Conservation (phyloP, 2,888 invertebrate species). For the Megamerina dolium region DNA sequence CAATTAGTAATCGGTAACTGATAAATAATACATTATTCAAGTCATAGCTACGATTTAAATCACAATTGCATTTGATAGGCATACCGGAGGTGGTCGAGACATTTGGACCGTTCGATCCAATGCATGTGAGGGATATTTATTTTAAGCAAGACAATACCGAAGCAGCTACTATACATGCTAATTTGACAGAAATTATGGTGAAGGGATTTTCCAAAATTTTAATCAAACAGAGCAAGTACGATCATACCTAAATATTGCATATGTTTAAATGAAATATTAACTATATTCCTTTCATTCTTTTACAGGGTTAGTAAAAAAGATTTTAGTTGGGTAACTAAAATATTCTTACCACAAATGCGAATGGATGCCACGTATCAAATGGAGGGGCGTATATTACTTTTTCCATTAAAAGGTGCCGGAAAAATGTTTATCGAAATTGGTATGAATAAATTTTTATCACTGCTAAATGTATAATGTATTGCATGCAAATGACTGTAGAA, state of each 20-base stretch:
- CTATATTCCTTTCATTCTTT: background rate
- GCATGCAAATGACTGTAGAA: no score
- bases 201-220: constrained; percentile 60
- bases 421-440: constrained; percentile 66
- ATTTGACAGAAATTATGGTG: constrained; percentile 59
- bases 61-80: constrained; percentile 16
- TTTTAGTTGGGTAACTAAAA: constrained; percentile 62
- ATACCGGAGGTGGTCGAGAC: constrained; percentile 41
- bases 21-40: background rate
- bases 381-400: constrained; percentile 60
- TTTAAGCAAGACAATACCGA: constrained; percentile 66
- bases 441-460: no score
- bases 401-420: constrained; percentile 61
- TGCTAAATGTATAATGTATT: no score
- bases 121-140: constrained; percentile 58
- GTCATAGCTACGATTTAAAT: background rate
- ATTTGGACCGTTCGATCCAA: constrained; percentile 58
- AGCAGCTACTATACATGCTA: constrained; percentile 64
- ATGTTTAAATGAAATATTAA: constrained; percentile 53
- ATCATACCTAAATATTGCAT: constrained; percentile 18
- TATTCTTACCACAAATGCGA: constrained; percentile 59
- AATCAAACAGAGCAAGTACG: constrained; percentile 60
- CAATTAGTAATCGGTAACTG: constrained; percentile 49
- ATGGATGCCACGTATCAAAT: constrained; percentile 65
- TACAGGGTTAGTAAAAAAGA: constrained; percentile 60